Base-by-base conservation (phyloP, 2,888 invertebrate species). In the Apocheima hispidaria region DNA sequence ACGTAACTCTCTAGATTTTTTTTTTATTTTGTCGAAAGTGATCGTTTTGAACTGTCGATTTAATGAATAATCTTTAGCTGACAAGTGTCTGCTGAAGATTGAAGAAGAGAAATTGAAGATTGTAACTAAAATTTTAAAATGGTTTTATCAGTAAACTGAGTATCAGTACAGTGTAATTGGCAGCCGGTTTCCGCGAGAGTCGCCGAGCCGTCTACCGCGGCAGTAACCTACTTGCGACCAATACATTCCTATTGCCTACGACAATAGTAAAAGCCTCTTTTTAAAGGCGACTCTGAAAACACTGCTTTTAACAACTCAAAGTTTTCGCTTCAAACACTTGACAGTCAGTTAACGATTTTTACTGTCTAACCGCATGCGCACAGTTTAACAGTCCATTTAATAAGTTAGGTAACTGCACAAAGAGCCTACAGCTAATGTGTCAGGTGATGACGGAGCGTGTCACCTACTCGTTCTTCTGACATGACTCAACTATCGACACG, bases 171-270 rank as follows among this genome's bases (percentile, higher is more conserved):
- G 71, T 79, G 71, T 80, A 82, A 81, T 84, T 79, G 77, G 76
- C 79, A 76, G 76, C 79, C 81, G 81, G 82, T 81, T 79, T 70
- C 74, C 71, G 79, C 71, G 73, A 75, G 69, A 65, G 79, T 65
- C 80, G 86, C 86, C 86, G 85, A 80, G 88, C 90, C 79, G 90
- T 89, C 90, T 87, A 81, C 79, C 77, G 71, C 73, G 70, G 67
- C 73, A 66, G 68, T 78, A 84, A 83, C 86, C 83, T 74, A 84
- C 84, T 84, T 84, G 77, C 75, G 64, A 67, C 63, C 69, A 71
- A 71, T 68, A 70, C 65, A 67, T 53, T 65, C 51, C 36, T n/a
- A n/a, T n/a, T 58, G 16, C 50, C 52, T 36, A 57, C 50, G 53
- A 68, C 59, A 68, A 60, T 60, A 46, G 35, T 41, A 30, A 36